Conservation (phyloP, 1,140 invertebrate genomes). For the Tetranychus cinnabarinus region DNA sequence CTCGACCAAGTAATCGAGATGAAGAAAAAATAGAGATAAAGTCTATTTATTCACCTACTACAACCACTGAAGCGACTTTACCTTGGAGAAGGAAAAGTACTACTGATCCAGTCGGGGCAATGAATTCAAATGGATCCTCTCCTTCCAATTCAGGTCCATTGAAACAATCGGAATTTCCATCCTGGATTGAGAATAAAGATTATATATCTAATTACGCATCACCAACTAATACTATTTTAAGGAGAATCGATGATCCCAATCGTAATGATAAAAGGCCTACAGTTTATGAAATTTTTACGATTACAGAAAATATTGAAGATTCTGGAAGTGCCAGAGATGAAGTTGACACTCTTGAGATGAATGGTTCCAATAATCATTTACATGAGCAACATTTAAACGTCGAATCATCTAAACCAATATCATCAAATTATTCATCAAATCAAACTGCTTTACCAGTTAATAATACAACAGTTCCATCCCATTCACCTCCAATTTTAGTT, state of each 20-base stretch:
- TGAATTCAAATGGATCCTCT: constrained; percentile 7
- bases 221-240: constrained; percentile 65
- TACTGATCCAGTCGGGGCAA: constrained; percentile 18
- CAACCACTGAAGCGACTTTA: constrained; percentile 47
- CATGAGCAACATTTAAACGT: too few species aligned
- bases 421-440: too few species aligned
- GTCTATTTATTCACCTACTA: too few species aligned
- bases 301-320: background rate
- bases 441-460: too few species aligned
- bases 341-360: too few species aligned
- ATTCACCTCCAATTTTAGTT: too few species aligned
- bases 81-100: constrained; percentile 62
- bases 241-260: constrained; percentile 16
- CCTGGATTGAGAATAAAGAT: constrained; percentile 75
- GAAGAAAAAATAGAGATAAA: constrained; percentile 18
- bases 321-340: too few species aligned
- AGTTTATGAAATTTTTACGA: background rate
- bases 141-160: constrained; percentile 17
- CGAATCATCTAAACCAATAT: too few species aligned
- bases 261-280: background rate
- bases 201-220: constrained; percentile 62
- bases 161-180: constrained; percentile 68
- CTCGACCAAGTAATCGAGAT: constrained; percentile 41
- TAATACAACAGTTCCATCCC: too few species aligned
- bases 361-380: too few species aligned